These are phyloP conservation scores for Ophion ellenae DNA, from an alignment of 2,888 invertebrate genomes.

Conservation along the genomic window DNA sequence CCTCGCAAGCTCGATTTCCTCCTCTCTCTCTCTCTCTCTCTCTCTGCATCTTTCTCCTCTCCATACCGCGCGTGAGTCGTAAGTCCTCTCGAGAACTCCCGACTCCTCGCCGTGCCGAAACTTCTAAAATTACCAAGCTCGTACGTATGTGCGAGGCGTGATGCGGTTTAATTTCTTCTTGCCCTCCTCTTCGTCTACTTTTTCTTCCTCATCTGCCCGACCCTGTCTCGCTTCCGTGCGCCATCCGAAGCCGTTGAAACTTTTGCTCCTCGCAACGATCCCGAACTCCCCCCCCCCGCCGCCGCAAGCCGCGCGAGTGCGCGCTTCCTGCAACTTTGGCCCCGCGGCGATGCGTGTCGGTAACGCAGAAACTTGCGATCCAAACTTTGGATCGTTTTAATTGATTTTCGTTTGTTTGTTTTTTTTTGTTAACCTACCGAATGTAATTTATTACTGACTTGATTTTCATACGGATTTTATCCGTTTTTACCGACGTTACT, in stretches of 20 bases:
- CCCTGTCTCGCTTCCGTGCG: not conserved
- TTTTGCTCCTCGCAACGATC: not conserved
- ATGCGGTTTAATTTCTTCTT: constrained; percentile 30
- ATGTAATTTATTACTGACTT: not conserved
- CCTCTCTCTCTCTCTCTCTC: constrained; percentile 9
- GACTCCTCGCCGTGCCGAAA: constrained; percentile 50
- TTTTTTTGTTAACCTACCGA: not conserved
- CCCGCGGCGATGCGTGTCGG: not conserved
- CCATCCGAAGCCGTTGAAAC: not conserved
- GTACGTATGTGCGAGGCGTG: constrained; percentile 39
- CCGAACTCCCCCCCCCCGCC: not conserved
- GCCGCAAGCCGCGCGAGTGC: not conserved
- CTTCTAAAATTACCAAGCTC: constrained; percentile 66
- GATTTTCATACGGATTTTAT: not conserved
- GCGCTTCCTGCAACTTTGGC: not conserved
- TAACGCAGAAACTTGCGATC: not conserved
- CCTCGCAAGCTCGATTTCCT: constrained; percentile 10
- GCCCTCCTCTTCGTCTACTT: not conserved
- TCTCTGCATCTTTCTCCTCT: not conserved
- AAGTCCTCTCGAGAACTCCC: constrained; percentile 3
- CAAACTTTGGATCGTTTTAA: not conserved
- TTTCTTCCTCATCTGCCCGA: not conserved
- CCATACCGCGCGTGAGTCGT: too few species aligned
- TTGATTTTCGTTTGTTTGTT: not conserved
- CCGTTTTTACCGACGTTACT: not conserved